These are phyloP conservation scores for Pleuronectes platessa DNA, from an alignment of 2,113 vertebrate genomes.

Conservation along the genomic window DNA sequence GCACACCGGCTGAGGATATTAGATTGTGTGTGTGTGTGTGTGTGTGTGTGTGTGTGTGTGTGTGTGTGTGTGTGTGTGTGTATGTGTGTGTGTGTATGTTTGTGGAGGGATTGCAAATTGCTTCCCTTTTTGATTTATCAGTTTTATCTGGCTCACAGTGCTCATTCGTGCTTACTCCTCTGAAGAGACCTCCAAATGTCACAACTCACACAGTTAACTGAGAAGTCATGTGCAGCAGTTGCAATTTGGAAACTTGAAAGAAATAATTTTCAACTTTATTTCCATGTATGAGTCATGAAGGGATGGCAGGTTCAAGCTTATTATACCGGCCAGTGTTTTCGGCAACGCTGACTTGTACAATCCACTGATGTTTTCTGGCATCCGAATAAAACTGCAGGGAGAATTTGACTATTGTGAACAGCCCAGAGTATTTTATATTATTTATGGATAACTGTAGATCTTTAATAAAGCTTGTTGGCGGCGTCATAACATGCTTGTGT, in stretches of 20 bases:
- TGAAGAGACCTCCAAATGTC: slow-evolving; percentile 20
- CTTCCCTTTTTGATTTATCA: slow-evolving; percentile 54
- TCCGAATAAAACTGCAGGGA: slow-evolving; percentile 3
- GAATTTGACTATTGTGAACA: not conserved
- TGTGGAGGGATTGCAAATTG: slow-evolving; percentile 51
- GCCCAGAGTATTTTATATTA: not conserved
- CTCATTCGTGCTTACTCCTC: slow-evolving; percentile 21
- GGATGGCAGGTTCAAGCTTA: slow-evolving; percentile 14
- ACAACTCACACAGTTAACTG: slow-evolving; percentile 17
- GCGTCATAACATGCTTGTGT: not conserved
- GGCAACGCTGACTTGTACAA: too few species aligned
- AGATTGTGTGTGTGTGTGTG: slow-evolving; percentile 14
- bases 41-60: slow-evolving; percentile 38
- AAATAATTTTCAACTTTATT: slow-evolving; percentile 19
- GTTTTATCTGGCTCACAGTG: slow-evolving; percentile 23
- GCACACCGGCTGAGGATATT: slow-evolving; percentile 40
- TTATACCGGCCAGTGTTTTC: slow-evolving; percentile 8
- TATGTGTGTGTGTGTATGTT: slow-evolving; percentile 31
- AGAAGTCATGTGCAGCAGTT: slow-evolving; percentile 12
- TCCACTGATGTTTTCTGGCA: not conserved
- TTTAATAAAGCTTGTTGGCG: not conserved
- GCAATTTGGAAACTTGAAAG: slow-evolving; percentile 19
- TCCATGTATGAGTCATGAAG: slow-evolving; percentile 17
- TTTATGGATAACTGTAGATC: not conserved
- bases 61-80: slow-evolving; percentile 17